A percentile compares a stretch with the other conserved stretches of the same genome.
phyloP scores from a whole-genome alignment of 1,140 invertebrate genomes.

The Colletes gigas region DNA sequence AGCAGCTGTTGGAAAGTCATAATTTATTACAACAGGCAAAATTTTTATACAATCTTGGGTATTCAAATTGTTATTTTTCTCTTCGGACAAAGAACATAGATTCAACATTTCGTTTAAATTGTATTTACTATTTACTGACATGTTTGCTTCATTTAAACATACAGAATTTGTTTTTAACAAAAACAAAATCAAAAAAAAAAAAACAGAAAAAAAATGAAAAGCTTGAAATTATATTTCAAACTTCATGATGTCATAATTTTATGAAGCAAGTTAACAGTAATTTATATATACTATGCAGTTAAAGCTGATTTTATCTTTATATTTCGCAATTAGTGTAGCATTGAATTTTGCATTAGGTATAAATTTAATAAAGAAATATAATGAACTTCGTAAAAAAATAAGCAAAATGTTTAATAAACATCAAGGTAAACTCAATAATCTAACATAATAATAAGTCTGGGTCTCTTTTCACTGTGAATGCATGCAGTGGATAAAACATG shows the following conservation, averaged over 20 bases:
- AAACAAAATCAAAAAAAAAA: not conserved
- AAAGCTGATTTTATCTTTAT: slow-evolving; percentile 22
- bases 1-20: not conserved
- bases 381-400: slow-evolving; percentile 68
- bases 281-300: slow-evolving; percentile 7
- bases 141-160: no score
- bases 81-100: not conserved
- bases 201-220: not conserved
- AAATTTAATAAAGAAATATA: slow-evolving; percentile 50
- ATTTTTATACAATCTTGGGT: slow-evolving; percentile 28
- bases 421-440: slow-evolving; percentile 36
- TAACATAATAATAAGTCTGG: not conserved
- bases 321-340: slow-evolving; percentile 11
- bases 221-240: slow-evolving; percentile 8
- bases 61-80: slow-evolving; percentile 13
- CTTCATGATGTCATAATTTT: not conserved
- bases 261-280: not conserved
- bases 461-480: no score
- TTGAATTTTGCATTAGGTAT: not conserved
- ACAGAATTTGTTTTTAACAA: not conserved
- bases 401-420: slow-evolving; percentile 48
- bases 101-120: slow-evolving; percentile 7
- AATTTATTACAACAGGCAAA: not conserved
- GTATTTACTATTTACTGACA: not conserved
- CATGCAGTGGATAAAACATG: no score